phyloP scores from a whole-genome alignment of 2,113 vertebrate genomes.

The Aleadryas rufinucha region DNA sequence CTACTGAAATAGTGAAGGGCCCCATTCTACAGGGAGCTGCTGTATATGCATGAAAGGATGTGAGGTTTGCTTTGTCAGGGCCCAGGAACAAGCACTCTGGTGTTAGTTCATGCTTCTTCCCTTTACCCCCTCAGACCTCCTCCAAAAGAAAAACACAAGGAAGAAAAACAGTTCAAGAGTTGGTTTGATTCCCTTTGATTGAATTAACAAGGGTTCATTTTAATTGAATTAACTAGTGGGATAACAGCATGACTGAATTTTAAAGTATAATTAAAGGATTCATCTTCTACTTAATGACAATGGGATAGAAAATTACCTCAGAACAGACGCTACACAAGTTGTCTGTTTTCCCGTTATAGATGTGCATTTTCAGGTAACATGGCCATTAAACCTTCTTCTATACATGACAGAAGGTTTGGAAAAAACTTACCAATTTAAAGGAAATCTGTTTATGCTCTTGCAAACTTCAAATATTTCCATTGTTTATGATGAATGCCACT shows the following conservation, averaged over 20 bases:
- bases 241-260: constrained; percentile 42
- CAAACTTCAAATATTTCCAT: not conserved
- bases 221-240: constrained; percentile 58
- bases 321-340: constrained; percentile 8
- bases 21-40: not conserved
- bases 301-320: constrained; percentile 10
- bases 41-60: not conserved
- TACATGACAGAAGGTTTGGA: not conserved
- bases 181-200: constrained; percentile 57
- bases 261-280: constrained; percentile 46
- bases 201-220: constrained; percentile 57
- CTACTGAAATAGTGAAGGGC: not conserved
- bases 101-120: not conserved
- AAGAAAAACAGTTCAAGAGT: constrained; percentile 30
- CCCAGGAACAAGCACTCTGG: not conserved
- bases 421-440: not conserved
- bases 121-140: not conserved
- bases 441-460: not conserved
- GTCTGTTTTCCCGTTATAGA: not conserved
- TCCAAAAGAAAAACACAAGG: not conserved
- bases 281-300: constrained; percentile 27
- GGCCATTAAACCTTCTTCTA: not conserved
- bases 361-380: constrained; percentile 12
- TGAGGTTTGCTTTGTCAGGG: not conserved
- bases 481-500: not conserved